These are phyloP conservation scores for Limnothrissa miodon DNA, from an alignment of 2,113 vertebrate species.

Conservation along the genomic window DNA sequence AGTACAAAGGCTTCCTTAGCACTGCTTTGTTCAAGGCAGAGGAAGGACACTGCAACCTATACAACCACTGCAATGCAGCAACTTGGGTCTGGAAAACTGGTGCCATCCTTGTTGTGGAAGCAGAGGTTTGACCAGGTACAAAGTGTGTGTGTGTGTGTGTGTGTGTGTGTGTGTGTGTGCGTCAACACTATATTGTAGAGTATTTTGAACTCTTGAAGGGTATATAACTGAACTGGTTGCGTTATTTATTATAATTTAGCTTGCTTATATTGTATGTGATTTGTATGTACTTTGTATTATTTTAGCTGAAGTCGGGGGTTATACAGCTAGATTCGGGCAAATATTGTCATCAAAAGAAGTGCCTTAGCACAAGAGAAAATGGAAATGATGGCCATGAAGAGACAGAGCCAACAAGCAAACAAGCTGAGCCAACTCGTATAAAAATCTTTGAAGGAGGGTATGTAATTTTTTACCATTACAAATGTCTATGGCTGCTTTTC, in stretches of 20 bases:
- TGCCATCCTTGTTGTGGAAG: slow-evolving; percentile 96
- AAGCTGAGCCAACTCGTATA: slow-evolving; percentile 89
- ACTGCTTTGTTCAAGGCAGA: slow-evolving; percentile 92
- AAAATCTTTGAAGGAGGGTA: slow-evolving; percentile 99
- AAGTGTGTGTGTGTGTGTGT: neutral
- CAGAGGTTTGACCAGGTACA: slow-evolving; percentile 88
- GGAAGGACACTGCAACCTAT: slow-evolving; percentile 79
- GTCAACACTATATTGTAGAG: neutral
- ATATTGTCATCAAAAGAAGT: slow-evolving; percentile 89
- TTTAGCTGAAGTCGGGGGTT: slow-evolving; percentile 90
- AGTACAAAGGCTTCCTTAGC: slow-evolving; percentile 92
- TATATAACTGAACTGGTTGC: neutral
- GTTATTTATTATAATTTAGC: no score
- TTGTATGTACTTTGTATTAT: slow-evolving; percentile 41
- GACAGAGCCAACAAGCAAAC: slow-evolving; percentile 88
- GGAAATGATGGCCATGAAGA: slow-evolving; percentile 91
- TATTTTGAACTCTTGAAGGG: neutral
- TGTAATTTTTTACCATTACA: slow-evolving; percentile 53
- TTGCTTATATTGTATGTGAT: neutral
- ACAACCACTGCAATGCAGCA: slow-evolving; percentile 84
- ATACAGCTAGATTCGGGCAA: slow-evolving; percentile 84
- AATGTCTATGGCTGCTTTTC: slow-evolving; percentile 2
- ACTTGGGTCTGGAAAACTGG: slow-evolving; percentile 88
- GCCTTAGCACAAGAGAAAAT: slow-evolving; percentile 84
- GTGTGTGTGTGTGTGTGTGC: no score